Percentiles rank a stretch among this genome's conserved stretches.
phyloP scores from a whole-genome alignment of 1,140 invertebrate genomes.

The Geopemphigus sp. region DNA sequence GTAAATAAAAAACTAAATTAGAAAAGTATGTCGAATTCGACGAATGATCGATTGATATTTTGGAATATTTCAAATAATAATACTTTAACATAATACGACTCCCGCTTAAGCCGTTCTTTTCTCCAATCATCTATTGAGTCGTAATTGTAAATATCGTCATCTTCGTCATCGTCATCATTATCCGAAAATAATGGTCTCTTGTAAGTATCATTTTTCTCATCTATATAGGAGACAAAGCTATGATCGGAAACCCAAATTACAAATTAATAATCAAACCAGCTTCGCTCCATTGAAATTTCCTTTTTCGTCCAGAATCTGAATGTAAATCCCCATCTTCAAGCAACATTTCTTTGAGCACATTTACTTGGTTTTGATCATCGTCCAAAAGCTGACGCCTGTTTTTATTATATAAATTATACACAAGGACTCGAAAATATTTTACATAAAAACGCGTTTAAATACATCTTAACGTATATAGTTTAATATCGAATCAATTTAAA shows the following conservation, averaged over 20 bases:
- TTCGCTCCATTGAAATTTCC: slow-evolving; percentile 72
- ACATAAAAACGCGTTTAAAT: no score
- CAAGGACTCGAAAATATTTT: no score
- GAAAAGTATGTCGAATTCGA: background rate
- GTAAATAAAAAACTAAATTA: background rate
- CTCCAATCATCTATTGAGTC: background rate
- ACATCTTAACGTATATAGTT: no score
- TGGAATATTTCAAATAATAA: no score
- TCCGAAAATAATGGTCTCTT: slow-evolving; percentile 33
- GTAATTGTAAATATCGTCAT: background rate
- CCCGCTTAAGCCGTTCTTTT: slow-evolving; percentile 19
- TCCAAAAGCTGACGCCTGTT: slow-evolving; percentile 70
- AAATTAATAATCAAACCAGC: background rate
- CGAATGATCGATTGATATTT: no score
- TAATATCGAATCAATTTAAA: no score
- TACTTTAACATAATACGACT: slow-evolving; percentile 29
- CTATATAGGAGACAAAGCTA: background rate
- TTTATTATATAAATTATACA: no score
- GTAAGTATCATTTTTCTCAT: background rate
- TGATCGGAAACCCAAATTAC: background rate
- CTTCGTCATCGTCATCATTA: slow-evolving; percentile 23
- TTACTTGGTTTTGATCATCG: slow-evolving; percentile 76
- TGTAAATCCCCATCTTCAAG: slow-evolving; percentile 85
- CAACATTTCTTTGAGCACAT: slow-evolving; percentile 74
- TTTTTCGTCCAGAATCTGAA: slow-evolving; percentile 65